Evolutionary conservation across 2,888 invertebrate genomes (phyloP), one percentile per base, ranked within the genome.

Genomic region (Miltochrista miniata): DNA sequence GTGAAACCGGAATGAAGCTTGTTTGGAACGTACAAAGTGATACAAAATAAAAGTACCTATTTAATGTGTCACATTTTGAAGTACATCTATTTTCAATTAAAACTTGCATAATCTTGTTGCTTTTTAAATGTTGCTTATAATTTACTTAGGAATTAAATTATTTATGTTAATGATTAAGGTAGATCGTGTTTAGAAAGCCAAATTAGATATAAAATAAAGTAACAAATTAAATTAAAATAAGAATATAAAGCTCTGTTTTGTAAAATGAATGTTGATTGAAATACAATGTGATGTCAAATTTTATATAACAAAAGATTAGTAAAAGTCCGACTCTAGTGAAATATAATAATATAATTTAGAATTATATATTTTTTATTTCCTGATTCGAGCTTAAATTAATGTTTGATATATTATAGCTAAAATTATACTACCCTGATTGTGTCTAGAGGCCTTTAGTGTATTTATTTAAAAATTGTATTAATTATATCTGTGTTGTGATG

Each of bases 401-500:
- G 64, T 68, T 59, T 59, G 53, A 59, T 64, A 54, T 63, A 39
- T 56, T 40, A 44, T 63, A 58, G 61, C 56, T 51, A 66, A 51
- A 56, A 61, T 59, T 68, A n/a, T 48, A 57, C 54, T 61, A 49
- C 50, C 57, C 64, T 55, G 55, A 58, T 59, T 59, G 68, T 66
- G 61, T 56, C 63, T 68, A 68, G 67, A 56, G 54, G 58, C 62
- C 56, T 64, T 60, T 38, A 45, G 51, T 67, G 41, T 51, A 49
- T 10, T 11, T 54, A 47, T 61, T 52, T 48, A 52, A 43, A 51
- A 60, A 37, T 48, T 39, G 57, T 35, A 38, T 56, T 52, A 68
- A 4, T 24, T 24, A 24, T 24, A 75, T 83, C 70, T 74, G 80
- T 83, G 81, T 85, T 85, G 85, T 85, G 85, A 85, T 79, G 67